phyloP scores from a whole-genome alignment of 30 jellyfish, hydroid and myxozoan species.

The Turritopsis rubra region DNA sequence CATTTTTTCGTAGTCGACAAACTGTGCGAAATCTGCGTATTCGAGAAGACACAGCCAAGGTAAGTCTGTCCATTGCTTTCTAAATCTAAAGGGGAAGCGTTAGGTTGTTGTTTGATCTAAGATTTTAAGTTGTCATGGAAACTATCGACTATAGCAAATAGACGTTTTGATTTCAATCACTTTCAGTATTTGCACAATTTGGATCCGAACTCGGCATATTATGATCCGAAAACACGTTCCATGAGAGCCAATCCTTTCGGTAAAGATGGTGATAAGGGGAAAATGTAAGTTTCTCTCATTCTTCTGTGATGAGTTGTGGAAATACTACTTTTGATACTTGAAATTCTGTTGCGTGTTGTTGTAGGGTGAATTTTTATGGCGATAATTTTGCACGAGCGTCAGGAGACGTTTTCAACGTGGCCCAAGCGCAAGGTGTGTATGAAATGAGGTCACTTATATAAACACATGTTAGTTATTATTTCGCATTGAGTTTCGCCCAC shows the following conservation, averaged over 20 bases:
- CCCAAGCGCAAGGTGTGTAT: constrained; percentile 76
- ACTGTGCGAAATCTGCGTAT: constrained; percentile 85
- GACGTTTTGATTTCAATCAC: not conserved
- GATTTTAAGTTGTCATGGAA: not conserved
- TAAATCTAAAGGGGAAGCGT: too few relatives aligned
- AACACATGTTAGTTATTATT: not conserved
- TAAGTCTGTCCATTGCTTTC: not conserved
- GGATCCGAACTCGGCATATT: constrained; percentile 92
- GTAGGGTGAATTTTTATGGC: constrained; percentile 74
- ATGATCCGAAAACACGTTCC: constrained; percentile 98
- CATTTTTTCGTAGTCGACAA: constrained; percentile 52
- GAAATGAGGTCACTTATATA: not conserved
- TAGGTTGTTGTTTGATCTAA: too few relatives aligned
- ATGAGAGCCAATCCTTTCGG: constrained; percentile 89
- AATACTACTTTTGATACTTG: not conserved
- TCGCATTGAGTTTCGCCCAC: too few relatives aligned
- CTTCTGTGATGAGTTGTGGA: not conserved
- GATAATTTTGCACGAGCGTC: constrained; percentile 88
- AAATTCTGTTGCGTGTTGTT: not conserved
- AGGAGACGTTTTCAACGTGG: constrained; percentile 83
- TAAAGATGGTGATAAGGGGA: constrained; percentile 65
- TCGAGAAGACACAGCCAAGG: constrained; percentile 98
- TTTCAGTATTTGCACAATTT: constrained; percentile 81
- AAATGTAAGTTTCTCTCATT: constrained; percentile 40
- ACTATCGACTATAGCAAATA: not conserved